A percentile compares a stretch with the other conserved stretches of the same genome.
Conservation (phyloP, 2,113 vertebrate species). For the Plectropomus leopardus region DNA sequence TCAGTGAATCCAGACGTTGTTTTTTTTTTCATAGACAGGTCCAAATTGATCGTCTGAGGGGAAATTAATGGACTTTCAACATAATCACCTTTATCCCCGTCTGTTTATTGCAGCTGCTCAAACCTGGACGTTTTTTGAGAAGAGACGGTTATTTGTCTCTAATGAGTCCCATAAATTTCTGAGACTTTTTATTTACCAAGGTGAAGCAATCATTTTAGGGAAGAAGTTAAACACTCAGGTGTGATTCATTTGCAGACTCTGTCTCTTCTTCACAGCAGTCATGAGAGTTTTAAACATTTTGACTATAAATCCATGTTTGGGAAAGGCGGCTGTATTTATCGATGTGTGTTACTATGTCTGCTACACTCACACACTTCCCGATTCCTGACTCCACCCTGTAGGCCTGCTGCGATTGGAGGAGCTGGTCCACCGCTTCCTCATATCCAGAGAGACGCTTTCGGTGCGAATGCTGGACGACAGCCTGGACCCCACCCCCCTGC, state of each 20-base stretch:
- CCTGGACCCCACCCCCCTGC: conserved; percentile 89
- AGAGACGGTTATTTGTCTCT: conserved; percentile 36
- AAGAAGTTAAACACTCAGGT: conserved; percentile 6
- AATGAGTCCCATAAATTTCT: conserved; percentile 35
- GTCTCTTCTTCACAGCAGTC: background rate
- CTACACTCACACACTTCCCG: background rate
- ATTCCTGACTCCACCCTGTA: conserved; percentile 54
- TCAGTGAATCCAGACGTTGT: background rate
- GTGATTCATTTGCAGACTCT: background rate
- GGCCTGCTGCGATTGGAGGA: conserved; percentile 92
- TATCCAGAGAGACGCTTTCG: conserved; percentile 92
- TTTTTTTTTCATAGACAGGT: background rate
- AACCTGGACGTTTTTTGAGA: conserved; percentile 9
- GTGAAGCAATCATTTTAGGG: conserved; percentile 23
- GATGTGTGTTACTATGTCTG: too few relatives aligned
- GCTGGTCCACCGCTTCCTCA: conserved; percentile 90
- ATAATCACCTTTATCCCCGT: conserved; percentile 31
- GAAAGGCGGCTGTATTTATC: too few relatives aligned
- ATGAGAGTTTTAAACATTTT: background rate
- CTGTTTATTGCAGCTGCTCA: conserved; percentile 31
- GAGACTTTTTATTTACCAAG: too few relatives aligned
- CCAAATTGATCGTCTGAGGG: conserved; percentile 15
- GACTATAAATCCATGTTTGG: background rate
- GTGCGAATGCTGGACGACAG: conserved; percentile 91
- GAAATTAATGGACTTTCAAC: conserved; percentile 35